A percentile compares a stretch with the other conserved stretches of the same genome.
Evolutionary conservation across 2,113 vertebrate genomes (phyloP).

Genomic region (Sinocyclocheilus anophthalmus): DNA sequence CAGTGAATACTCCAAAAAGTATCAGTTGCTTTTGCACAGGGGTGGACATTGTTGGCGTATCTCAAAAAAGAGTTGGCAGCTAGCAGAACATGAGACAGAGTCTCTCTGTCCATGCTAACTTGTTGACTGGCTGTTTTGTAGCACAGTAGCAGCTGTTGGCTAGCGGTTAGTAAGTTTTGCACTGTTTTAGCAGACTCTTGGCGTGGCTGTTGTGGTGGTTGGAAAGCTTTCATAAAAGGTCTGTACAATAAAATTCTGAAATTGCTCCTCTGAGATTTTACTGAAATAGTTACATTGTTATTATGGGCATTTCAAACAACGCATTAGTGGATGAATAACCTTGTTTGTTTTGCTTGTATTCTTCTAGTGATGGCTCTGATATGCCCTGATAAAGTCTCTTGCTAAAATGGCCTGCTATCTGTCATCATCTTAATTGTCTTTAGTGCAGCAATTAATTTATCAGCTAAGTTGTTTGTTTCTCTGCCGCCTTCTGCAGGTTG

Average conservation of each 20-base stretch:
- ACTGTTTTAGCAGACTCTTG: slow-evolving; percentile 11
- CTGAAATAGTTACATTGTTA: background rate
- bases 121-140: slow-evolving; percentile 20
- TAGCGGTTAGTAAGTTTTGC: slow-evolving; percentile 8
- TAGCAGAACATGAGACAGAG: slow-evolving; percentile 13
- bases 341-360: slow-evolving; percentile 6
- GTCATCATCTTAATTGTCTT: background rate
- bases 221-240: slow-evolving; percentile 25
- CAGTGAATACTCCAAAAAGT: background rate
- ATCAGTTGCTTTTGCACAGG: slow-evolving; percentile 1
- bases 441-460: background rate
- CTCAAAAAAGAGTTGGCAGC: background rate
- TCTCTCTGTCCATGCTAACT: slow-evolving; percentile 21
- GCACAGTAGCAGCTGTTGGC: slow-evolving; percentile 8
- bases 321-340: background rate
- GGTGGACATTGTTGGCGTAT: background rate
- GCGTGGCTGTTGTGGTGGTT: slow-evolving; percentile 13
- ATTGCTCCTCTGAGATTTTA: background rate
- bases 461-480: slow-evolving; percentile 7
- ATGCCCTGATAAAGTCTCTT: background rate
- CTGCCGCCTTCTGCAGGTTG: slow-evolving; percentile 49
- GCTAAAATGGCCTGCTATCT: background rate
- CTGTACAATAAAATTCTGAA: background rate
- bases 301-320: background rate
- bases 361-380: background rate